phyloP scores from a whole-genome alignment of 2,113 vertebrate genomes.

The Hyla sarda region DNA sequence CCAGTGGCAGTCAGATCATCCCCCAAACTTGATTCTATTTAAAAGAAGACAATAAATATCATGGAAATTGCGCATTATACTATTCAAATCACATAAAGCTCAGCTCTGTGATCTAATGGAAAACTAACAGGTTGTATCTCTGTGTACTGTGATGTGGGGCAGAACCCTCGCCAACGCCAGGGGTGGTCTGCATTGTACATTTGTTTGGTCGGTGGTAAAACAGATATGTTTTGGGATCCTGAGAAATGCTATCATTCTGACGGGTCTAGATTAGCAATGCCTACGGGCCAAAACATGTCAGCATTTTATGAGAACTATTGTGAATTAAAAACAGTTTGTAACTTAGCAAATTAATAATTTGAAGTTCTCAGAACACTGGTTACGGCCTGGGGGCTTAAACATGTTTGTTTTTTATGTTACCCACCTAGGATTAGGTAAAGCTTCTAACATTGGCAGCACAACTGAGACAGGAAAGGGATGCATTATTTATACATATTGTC shows the following conservation, averaged over 20 bases:
- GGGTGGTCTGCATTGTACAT: slow-evolving; percentile 29
- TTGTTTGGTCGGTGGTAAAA: slow-evolving; percentile 40
- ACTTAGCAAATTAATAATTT: slow-evolving; percentile 59
- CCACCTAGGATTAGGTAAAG: slow-evolving; percentile 59
- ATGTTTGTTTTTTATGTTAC: slow-evolving; percentile 54
- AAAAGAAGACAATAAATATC: too few species aligned
- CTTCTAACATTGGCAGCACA: slow-evolving; percentile 35
- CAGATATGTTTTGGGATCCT: slow-evolving; percentile 47
- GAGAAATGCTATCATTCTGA: slow-evolving; percentile 51
- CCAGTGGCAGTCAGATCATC: too few species aligned
- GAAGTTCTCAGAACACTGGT: slow-evolving; percentile 48
- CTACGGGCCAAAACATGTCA: slow-evolving; percentile 56
- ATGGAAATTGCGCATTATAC: too few species aligned
- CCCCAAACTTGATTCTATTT: too few species aligned
- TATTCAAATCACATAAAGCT: background rate
- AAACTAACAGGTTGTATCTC: background rate
- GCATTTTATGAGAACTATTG: slow-evolving; percentile 45
- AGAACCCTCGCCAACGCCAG: background rate
- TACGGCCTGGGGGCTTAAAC: slow-evolving; percentile 48
- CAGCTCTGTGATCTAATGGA: background rate
- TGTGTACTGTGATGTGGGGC: background rate
- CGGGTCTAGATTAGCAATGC: slow-evolving; percentile 48
- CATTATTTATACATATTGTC: slow-evolving; percentile 33
- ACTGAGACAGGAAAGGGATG: slow-evolving; percentile 8
- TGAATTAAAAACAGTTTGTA: slow-evolving; percentile 58